phyloP scores from a whole-genome alignment of 23 tunicate genomes.

The Halocynthia roretzi region DNA sequence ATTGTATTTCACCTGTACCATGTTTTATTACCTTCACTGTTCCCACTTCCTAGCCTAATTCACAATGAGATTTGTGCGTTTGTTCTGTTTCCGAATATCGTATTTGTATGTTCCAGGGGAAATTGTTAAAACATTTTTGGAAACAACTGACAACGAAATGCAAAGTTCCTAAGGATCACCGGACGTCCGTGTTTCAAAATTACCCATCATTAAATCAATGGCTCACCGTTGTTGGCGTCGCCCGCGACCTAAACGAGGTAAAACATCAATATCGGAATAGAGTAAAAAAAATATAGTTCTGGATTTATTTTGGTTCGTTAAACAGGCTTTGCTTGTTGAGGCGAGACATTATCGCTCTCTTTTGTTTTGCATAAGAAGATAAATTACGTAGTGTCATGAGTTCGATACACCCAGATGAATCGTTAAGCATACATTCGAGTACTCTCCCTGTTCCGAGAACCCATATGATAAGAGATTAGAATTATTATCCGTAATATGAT shows the following conservation, averaged over 20 bases:
- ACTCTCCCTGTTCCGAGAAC: too few relatives aligned
- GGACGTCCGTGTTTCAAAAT: conserved; percentile 6
- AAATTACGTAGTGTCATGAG: too few relatives aligned
- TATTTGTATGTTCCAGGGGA: conserved; percentile 38
- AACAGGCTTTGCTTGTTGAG: too few relatives aligned
- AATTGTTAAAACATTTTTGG: conserved; percentile 69
- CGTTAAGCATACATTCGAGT: too few relatives aligned
- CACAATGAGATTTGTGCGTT: not conserved
- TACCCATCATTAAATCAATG: conserved; percentile 70
- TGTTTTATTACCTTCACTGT: not conserved
- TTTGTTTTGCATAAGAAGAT: too few relatives aligned
- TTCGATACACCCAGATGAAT: too few relatives aligned
- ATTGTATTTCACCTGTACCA: not conserved
- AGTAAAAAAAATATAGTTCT: too few relatives aligned
- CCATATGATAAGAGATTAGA: too few relatives aligned
- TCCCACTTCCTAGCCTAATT: not conserved
- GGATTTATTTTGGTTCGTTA: too few relatives aligned
- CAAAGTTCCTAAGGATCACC: conserved; percentile 3
- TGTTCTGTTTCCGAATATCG: not conserved
- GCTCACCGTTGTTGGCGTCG: conserved; percentile 70
- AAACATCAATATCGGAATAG: not conserved
- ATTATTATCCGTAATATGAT: too few relatives aligned
- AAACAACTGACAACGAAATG: conserved; percentile 55
- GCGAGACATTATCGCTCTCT: too few relatives aligned
- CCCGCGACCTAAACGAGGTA: conserved; percentile 30